Base-by-base conservation (phyloP, 1,140 invertebrate species). In the Panulirus ornatus region DNA sequence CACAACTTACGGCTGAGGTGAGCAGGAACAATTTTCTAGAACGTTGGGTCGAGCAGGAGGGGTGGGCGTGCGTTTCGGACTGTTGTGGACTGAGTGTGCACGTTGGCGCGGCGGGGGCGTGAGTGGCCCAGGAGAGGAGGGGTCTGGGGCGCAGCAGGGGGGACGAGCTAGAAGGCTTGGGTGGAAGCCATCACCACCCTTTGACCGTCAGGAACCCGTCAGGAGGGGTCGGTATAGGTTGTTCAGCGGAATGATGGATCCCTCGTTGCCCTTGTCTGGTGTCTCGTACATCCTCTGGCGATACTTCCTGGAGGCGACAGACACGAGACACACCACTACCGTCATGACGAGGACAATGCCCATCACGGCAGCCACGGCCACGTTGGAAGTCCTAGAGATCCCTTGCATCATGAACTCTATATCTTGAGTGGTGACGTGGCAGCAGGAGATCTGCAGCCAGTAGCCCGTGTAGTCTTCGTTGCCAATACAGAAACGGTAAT, bases 401-500 rank as follows among this genome's bases (percentile, higher is more conserved):
- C 93, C 94, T 30, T 93, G 92, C n/a, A 93, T 73, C 85, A 93
- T 92, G 75, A 92, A 93, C 51, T 78, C 91, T 19, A 89, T 90
- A 63, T 88, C 92, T 73, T 84, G 91, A 22, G 92, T 93, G 38
- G 81, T 92, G 22, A 93, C 93, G 71, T 92, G 92, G 19, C 93
- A 93, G 91, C 94, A 95, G 40, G 94, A 93, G 16, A 95, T 92
- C 88, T 93, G 93, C 51, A 94, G 93, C 34, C 91, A 92, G 47
- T 92, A 92, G 34, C 86, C 82, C 14, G 70, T 75, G 36, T 38
- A 73, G 54, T 92, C 92, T 22, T 93, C 91, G 89, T 93, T 94
- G 9, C 94, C 93, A 22, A 95, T 93, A 91, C 95, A 95, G 81
- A 95, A 93, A 89, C 94, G 93, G 87, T 95, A 95, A 0, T 88